These are phyloP conservation scores for Battus philenor DNA, from an alignment of 1,140 invertebrate species.

Conservation along the genomic window DNA sequence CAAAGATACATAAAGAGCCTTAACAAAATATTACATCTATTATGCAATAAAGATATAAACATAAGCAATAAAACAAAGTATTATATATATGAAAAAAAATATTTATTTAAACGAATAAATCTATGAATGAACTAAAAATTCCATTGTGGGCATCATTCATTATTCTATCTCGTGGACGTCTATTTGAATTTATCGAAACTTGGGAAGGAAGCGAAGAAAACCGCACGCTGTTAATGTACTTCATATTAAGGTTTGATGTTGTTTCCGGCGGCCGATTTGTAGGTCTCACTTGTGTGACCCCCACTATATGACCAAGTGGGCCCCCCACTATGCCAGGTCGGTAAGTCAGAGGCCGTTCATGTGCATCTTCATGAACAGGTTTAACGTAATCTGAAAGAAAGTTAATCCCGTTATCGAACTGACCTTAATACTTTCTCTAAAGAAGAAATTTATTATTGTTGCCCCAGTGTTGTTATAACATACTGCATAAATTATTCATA, in stretches of 20 bases:
- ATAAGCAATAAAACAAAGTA: slow-evolving; percentile 17
- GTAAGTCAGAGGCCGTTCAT: slow-evolving; percentile 34
- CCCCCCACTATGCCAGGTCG: slow-evolving; percentile 46
- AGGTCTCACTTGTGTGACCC: slow-evolving; percentile 35
- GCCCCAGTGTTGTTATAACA: too few species aligned
- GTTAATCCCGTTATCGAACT: slow-evolving; percentile 1
- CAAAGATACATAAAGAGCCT: background rate
- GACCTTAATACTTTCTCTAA: too few species aligned
- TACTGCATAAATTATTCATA: too few species aligned
- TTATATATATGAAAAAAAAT: too few species aligned
- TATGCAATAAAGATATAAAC: too few species aligned
- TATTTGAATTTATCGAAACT: slow-evolving; percentile 14
- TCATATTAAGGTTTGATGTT: slow-evolving; percentile 17
- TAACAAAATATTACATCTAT: too few species aligned
- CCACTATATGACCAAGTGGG: slow-evolving; percentile 38
- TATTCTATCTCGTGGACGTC: slow-evolving; percentile 26
- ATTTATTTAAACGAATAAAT: slow-evolving; percentile 54
- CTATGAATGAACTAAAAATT: slow-evolving; percentile 48
- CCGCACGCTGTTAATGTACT: slow-evolving; percentile 13
- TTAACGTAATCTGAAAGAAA: slow-evolving; percentile 48
- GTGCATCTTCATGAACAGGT: slow-evolving; percentile 44
- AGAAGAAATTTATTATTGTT: too few species aligned
- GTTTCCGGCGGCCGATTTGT: slow-evolving; percentile 22
- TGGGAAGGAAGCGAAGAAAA: slow-evolving; percentile 12
- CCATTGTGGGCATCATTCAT: slow-evolving; percentile 19